Evolutionary conservation across 2,113 vertebrate species (phyloP).

Genomic region (Craseonycteris thonglongyai): DNA sequence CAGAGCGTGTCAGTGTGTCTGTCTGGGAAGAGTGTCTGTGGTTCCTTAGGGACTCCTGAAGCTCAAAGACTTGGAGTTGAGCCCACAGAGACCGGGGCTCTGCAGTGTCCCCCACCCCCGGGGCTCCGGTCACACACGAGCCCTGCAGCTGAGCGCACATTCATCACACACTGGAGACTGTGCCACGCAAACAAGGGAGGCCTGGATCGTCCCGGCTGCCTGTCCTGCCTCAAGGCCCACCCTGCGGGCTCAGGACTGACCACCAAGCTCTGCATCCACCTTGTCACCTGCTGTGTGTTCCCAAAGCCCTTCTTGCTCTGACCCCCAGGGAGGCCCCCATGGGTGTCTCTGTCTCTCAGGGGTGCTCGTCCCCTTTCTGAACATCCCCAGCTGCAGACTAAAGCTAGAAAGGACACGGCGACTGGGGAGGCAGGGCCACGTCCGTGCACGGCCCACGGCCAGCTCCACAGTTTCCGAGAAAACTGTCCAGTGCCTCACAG

Average conservation of each 20-base stretch:
- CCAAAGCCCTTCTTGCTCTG: no score
- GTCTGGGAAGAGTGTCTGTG: neutral
- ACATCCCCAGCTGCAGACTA: neutral
- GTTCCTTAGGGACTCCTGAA: neutral
- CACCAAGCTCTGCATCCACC: no score
- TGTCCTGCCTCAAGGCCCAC: neutral
- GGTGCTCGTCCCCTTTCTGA: slow-evolving; percentile 12
- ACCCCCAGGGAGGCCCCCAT: neutral
- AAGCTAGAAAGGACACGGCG: neutral
- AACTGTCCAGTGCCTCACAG: neutral
- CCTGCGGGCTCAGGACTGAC: neutral
- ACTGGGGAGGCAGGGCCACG: neutral
- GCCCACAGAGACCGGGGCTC: neutral
- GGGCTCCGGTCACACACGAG: neutral
- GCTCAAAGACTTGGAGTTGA: neutral
- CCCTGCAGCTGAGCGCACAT: neutral
- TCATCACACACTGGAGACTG: neutral
- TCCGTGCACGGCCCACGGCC: neutral
- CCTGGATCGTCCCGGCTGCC: neutral
- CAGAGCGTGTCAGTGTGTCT: neutral
- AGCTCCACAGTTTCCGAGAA: neutral
- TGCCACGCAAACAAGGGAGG: neutral
- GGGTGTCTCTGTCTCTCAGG: neutral
- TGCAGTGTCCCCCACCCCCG: neutral
- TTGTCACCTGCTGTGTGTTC: neutral